Evolutionary conservation across 2,888 invertebrate species (phyloP).

Genomic region (Galerucella nymphaeae): DNA sequence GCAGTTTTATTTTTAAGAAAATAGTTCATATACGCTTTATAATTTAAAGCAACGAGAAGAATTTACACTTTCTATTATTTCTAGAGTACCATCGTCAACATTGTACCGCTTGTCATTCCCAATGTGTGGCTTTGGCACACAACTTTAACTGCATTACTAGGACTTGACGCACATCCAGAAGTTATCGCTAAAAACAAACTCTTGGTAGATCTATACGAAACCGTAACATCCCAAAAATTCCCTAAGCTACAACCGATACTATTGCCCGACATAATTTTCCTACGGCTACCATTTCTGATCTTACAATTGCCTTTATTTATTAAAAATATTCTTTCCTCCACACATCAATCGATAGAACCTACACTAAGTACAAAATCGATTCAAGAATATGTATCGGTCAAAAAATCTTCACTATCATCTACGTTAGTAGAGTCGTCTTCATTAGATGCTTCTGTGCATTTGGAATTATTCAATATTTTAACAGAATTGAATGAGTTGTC

Average conservation of each 20-base stretch:
- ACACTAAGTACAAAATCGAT: too few relatives aligned
- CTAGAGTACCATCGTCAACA: not conserved
- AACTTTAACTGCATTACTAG: not conserved
- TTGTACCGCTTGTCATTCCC: not conserved
- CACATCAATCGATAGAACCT: too few relatives aligned
- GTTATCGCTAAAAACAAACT: not conserved
- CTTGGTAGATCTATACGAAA: not conserved
- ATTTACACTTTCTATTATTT: constrained; percentile 3
- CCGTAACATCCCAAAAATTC: not conserved
- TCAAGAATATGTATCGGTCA: too few relatives aligned
- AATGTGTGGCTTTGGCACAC: constrained; percentile 11
- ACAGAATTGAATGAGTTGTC: not conserved
- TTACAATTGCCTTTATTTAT: not conserved
- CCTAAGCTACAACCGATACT: not conserved
- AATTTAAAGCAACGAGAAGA: not conserved
- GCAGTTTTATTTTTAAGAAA: not conserved
- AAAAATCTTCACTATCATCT: not conserved
- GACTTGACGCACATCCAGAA: not conserved
- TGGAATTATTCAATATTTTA: not conserved
- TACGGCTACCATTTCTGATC: not conserved
- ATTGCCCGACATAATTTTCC: not conserved
- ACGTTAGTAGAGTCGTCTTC: too few relatives aligned
- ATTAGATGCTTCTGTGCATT: not conserved
- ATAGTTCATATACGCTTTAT: not conserved
- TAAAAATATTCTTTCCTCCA: too few relatives aligned